These are phyloP conservation scores for Silvanus unidentatus DNA, from an alignment of 2,888 invertebrate genomes.

Conservation along the genomic window DNA sequence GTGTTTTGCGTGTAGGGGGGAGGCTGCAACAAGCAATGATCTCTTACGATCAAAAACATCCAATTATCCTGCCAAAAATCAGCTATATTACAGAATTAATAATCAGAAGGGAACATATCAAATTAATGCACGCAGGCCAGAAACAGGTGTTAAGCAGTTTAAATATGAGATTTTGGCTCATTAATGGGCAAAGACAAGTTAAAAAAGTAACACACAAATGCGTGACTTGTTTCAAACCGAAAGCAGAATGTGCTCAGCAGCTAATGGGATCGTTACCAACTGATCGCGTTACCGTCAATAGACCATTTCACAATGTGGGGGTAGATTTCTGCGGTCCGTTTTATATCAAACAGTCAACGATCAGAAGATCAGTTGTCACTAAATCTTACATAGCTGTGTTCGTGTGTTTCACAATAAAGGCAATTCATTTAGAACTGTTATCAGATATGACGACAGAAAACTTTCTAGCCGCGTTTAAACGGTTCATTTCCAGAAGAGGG, in stretches of 20 bases:
- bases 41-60: conserved; percentile 9
- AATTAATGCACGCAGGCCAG: conserved; percentile 10
- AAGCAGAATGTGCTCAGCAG: conserved; percentile 3
- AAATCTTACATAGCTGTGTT: background rate
- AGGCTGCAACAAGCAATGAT: conserved; percentile 6
- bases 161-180: conserved; percentile 4
- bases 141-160: conserved; percentile 4
- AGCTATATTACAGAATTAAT: conserved; percentile 7
- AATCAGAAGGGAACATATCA: conserved; percentile 7
- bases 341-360: background rate
- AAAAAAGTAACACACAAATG: conserved; percentile 13
- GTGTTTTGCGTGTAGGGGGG: conserved; percentile 10
- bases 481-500: conserved; percentile 8
- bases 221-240: conserved; percentile 8
- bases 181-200: conserved; percentile 6
- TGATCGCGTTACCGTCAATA: conserved; percentile 4
- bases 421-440: conserved; percentile 8
- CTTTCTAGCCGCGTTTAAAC: conserved; percentile 7
- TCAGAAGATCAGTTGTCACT: conserved; percentile 3
- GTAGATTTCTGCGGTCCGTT: conserved; percentile 3
- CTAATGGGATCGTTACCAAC: conserved; percentile 9
- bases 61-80: conserved; percentile 8
- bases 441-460: conserved; percentile 7
- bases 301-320: conserved; percentile 10
- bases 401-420: conserved; percentile 3